Conservation (phyloP, 2,888 invertebrate species). For the Amitus sp. region DNA sequence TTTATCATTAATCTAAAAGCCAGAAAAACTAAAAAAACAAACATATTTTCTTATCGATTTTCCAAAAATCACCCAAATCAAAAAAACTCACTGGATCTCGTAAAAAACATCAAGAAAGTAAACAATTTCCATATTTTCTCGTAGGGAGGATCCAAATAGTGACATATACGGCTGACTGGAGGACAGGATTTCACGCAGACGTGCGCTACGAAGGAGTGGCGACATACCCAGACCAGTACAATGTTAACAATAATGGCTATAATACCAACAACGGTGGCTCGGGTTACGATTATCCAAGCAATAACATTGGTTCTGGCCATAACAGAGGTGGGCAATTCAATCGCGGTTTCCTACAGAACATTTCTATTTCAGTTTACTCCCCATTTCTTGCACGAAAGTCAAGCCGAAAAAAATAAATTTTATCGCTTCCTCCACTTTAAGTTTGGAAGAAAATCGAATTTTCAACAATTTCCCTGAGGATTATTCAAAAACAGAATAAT, state of each 20-base stretch:
- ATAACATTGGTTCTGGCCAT: slow-evolving; percentile 40
- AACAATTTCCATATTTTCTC: too few species aligned
- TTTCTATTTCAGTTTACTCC: slow-evolving; percentile 3
- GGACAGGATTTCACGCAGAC: slow-evolving; percentile 82
- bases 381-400: neutral
- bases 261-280: slow-evolving; percentile 26
- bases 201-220: slow-evolving; percentile 80
- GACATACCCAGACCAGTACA: slow-evolving; percentile 71
- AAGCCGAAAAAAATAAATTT: neutral
- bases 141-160: slow-evolving; percentile 71
- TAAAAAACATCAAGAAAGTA: too few species aligned
- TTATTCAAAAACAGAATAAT: too few species aligned
- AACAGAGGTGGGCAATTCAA: slow-evolving; percentile 45
- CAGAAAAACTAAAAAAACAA: too few species aligned
- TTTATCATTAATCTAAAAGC: too few species aligned
- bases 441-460: too few species aligned
- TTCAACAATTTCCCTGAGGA: too few species aligned
- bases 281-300: slow-evolving; percentile 39
- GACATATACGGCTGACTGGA: slow-evolving; percentile 83
- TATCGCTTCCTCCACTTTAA: neutral
- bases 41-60: too few species aligned
- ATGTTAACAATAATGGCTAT: slow-evolving; percentile 44
- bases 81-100: too few species aligned
- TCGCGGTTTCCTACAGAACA: slow-evolving; percentile 11
- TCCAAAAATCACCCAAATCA: too few species aligned